Conservation (phyloP, 2,113 vertebrate species). For the Genyomyrus donnyi region DNA sequence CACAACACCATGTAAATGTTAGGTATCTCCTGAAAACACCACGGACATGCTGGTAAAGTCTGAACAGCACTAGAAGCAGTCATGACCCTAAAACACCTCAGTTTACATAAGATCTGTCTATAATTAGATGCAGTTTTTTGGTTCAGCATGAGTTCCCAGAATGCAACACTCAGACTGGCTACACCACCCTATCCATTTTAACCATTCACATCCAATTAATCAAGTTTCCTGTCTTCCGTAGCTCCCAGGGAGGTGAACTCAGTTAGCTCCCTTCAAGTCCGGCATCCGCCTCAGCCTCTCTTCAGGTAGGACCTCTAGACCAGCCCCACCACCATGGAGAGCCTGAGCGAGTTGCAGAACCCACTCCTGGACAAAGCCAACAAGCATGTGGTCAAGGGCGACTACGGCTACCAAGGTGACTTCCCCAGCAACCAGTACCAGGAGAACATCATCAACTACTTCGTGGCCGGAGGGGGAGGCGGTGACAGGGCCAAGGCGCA, state of each 20-base stretch:
- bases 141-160: not conserved
- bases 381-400: slow-evolving; percentile 63
- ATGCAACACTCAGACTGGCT: not conserved
- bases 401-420: slow-evolving; percentile 72
- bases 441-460: slow-evolving; percentile 90
- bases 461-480: slow-evolving; percentile 64
- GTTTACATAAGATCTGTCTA: not conserved
- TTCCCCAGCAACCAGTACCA: slow-evolving; percentile 73
- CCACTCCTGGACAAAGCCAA: slow-evolving; percentile 79
- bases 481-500: slow-evolving; percentile 61
- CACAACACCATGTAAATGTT: slow-evolving; percentile 1
- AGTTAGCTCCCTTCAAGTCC: slow-evolving; percentile 27
- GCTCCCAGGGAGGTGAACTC: slow-evolving; percentile 37
- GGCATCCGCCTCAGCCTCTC: slow-evolving; percentile 17
- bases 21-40: not conserved
- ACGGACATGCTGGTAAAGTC: not conserved
- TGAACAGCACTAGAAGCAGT: not conserved
- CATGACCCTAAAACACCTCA: not conserved
- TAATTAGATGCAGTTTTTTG: not conserved
- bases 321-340: slow-evolving; percentile 69
- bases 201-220: not conserved
- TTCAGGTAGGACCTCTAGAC: slow-evolving; percentile 3
- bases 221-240: slow-evolving; percentile 24
- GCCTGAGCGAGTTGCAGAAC: slow-evolving; percentile 83
- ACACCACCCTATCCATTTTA: not conserved